Conservation (phyloP, 1,140 invertebrate species). For the Drosophila ironensis region DNA sequence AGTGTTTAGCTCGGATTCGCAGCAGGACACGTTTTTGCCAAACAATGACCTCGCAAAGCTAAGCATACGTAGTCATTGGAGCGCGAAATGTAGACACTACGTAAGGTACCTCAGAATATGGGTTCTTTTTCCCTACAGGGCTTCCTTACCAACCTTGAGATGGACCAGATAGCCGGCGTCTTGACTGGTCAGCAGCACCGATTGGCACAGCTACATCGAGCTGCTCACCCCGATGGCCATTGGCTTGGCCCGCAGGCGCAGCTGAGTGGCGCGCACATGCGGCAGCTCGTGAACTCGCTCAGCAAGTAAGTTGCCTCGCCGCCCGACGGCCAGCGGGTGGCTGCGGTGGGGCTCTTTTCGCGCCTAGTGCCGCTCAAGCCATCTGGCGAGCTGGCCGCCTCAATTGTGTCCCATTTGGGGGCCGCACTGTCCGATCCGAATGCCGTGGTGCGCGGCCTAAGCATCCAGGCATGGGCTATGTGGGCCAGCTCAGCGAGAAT, state of each 20-base stretch:
- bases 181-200: slow-evolving; percentile 60
- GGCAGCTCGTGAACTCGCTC: slow-evolving; percentile 69
- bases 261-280: slow-evolving; percentile 64
- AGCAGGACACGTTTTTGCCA: no score
- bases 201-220: slow-evolving; percentile 77
- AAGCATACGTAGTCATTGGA: no score
- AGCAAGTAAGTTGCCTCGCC: slow-evolving; percentile 79
- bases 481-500: slow-evolving; percentile 67
- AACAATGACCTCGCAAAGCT: no score
- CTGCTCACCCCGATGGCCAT: slow-evolving; percentile 79
- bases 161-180: slow-evolving; percentile 79
- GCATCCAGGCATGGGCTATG: slow-evolving; percentile 78
- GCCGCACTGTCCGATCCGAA: slow-evolving; percentile 77
- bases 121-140: slow-evolving; percentile 45
- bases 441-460: slow-evolving; percentile 74
- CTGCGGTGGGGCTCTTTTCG: slow-evolving; percentile 74
- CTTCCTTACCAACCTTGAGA: slow-evolving; percentile 83
- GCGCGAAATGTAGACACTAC: no score
- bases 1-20: slow-evolving; percentile 47
- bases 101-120: no score
- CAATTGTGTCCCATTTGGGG: slow-evolving; percentile 64
- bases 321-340: slow-evolving; percentile 77
- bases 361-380: slow-evolving; percentile 78
- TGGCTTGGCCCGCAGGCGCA: slow-evolving; percentile 67
- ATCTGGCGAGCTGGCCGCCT: slow-evolving; percentile 59